Percentiles rank a stretch among this genome's conserved stretches.
phyloP scores from a whole-genome alignment of 2,888 invertebrate species.

The Clunio marinus region DNA sequence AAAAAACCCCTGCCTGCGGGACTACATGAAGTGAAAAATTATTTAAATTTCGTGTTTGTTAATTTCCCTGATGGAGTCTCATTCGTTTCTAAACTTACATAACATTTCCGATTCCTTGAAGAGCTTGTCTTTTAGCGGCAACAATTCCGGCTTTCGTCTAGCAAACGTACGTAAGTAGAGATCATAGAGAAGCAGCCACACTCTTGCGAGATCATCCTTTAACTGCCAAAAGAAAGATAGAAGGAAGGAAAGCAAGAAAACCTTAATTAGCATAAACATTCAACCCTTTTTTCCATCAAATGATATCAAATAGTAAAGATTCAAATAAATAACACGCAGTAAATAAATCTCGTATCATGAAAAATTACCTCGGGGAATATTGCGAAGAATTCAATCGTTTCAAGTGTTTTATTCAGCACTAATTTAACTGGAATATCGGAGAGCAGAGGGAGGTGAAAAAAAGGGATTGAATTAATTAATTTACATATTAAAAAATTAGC shows the following conservation, averaged over 20 bases:
- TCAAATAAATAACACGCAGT: neutral
- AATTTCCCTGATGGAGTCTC: constrained; percentile 29
- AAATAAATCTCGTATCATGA: constrained; percentile 33
- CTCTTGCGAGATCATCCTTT: constrained; percentile 48
- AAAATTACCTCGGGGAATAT: constrained; percentile 38
- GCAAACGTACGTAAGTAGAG: constrained; percentile 54
- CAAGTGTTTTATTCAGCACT: constrained; percentile 37
- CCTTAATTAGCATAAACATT: constrained; percentile 38
- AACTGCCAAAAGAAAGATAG: constrained; percentile 42
- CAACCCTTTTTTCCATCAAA: constrained; percentile 1
- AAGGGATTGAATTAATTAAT: constrained; percentile 39
- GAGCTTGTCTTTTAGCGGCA: constrained; percentile 43
- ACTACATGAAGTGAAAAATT: neutral
- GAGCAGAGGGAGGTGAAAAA: too few relatives aligned
- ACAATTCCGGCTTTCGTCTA: constrained; percentile 47
- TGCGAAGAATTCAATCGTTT: constrained; percentile 31
- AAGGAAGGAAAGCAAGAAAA: neutral
- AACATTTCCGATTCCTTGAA: constrained; percentile 47
- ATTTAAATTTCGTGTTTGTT: constrained; percentile 28
- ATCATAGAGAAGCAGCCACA: constrained; percentile 57
- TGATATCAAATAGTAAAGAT: neutral
- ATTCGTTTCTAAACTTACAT: constrained; percentile 44
- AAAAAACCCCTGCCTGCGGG: constrained; percentile 4
- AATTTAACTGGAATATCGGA: constrained; percentile 27
- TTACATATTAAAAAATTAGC: constrained; percentile 37